These are phyloP conservation scores for Schizopygopsis pylzovi DNA, from an alignment of 2,797 vertebrate genomes.

Conservation along the genomic window DNA sequence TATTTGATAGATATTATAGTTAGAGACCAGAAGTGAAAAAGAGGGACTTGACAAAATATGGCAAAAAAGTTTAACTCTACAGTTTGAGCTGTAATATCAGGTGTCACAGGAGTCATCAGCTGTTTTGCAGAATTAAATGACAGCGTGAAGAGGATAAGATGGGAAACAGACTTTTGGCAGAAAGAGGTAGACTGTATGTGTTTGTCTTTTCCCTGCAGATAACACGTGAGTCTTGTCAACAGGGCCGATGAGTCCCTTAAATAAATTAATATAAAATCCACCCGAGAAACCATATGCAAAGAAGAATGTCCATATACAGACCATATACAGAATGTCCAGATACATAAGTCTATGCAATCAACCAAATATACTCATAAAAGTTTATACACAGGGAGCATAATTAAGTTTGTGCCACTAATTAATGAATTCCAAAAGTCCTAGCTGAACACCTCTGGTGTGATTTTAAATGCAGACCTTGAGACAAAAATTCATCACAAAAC, in stretches of 20 bases:
- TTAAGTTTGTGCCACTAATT: neutral
- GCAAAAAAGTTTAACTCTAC: conserved; percentile 3
- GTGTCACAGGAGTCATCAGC: conserved; percentile 28
- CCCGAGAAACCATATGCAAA: conserved; percentile 21
- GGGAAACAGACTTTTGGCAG: conserved; percentile 56
- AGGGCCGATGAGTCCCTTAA: conserved; percentile 17
- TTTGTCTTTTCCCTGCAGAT: conserved; percentile 30
- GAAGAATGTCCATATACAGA: conserved; percentile 1
- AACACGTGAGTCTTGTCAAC: conserved; percentile 41
- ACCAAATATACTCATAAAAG: neutral
- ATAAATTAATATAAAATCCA: conserved; percentile 30
- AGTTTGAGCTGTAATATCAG: conserved; percentile 17
- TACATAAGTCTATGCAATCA: neutral
- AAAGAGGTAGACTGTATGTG: conserved; percentile 13
- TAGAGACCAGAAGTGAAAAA: conserved; percentile 13
- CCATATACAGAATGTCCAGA: too few relatives aligned
- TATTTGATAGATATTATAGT: neutral
- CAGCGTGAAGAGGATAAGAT: conserved; percentile 30
- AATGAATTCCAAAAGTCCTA: too few relatives aligned
- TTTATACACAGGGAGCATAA: neutral
- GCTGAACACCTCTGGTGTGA: too few relatives aligned
- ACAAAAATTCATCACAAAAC: too few relatives aligned
- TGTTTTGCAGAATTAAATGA: conserved; percentile 34
- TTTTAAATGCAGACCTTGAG: too few relatives aligned
- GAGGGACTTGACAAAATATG: neutral